A percentile compares a stretch with the other conserved stretches of the same genome.
phyloP scores from a whole-genome alignment of 2,113 vertebrate species.

The Pipra filicauda region DNA sequence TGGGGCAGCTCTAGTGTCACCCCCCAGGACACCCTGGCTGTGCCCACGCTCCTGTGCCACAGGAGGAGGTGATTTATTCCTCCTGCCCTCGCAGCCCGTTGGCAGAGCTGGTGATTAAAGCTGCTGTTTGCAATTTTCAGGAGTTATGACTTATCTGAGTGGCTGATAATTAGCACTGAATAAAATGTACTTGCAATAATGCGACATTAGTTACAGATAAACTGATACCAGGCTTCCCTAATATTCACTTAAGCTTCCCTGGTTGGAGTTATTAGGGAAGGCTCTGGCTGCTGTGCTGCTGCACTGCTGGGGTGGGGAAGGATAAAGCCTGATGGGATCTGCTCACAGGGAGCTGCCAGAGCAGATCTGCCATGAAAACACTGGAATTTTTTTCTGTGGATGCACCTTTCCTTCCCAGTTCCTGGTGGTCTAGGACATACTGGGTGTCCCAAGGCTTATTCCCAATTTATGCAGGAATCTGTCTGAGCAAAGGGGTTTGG shows the following conservation, averaged over 20 bases:
- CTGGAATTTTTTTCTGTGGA: neutral
- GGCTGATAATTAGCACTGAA: constrained; percentile 36
- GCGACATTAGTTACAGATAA: constrained; percentile 31
- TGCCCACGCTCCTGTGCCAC: neutral
- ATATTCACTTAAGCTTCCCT: neutral
- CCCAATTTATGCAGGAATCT: neutral
- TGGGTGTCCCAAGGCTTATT: neutral
- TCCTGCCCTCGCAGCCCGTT: neutral
- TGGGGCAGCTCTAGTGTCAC: neutral
- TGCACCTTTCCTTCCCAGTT: neutral
- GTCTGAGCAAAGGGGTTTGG: neutral
- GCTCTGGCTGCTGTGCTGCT: neutral
- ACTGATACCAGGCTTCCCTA: neutral
- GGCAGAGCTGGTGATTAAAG: neutral
- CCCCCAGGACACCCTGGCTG: rapidly evolving
- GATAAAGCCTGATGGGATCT: neutral
- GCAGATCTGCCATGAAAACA: neutral
- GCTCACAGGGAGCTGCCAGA: neutral
- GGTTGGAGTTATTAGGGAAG: neutral
- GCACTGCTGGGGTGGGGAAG: neutral
- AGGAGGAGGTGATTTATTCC: neutral
- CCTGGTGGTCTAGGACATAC: neutral
- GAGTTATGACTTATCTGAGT: neutral
- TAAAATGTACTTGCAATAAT: neutral
- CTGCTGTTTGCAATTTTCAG: neutral